Conservation (phyloP, 2,888 invertebrate genomes). For the Stenodema calcarata region DNA sequence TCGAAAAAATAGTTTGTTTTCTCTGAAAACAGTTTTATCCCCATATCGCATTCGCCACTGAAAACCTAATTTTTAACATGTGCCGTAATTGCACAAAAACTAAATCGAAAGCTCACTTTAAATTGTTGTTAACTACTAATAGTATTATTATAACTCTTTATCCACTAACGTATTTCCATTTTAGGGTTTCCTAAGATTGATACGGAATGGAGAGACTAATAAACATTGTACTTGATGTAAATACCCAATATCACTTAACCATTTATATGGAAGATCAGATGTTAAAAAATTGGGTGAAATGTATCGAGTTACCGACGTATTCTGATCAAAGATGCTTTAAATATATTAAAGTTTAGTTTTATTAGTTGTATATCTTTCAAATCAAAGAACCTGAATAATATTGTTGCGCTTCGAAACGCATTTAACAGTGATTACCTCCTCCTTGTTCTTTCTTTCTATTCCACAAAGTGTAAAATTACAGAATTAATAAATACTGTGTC, state of each 20-base stretch:
- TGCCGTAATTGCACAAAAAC: constrained; percentile 56
- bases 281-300: not conserved
- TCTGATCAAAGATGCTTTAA: not conserved
- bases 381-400: not conserved
- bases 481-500: not conserved
- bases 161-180: not conserved
- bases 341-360: not conserved
- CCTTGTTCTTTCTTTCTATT: not conserved
- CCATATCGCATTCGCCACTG: constrained; percentile 1
- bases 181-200: not conserved
- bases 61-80: constrained; percentile 34
- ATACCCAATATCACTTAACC: not conserved
- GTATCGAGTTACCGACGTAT: not conserved
- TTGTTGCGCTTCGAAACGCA: not conserved
- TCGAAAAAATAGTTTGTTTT: too few species aligned
- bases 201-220: not conserved
- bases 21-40: too few species aligned
- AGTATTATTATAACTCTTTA: not conserved
- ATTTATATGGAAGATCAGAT: not conserved
- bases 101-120: constrained; percentile 20
- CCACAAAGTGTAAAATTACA: not conserved
- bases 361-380: not conserved
- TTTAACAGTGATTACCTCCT: not conserved
- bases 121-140: not conserved
- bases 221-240: not conserved